Evolutionary conservation across 1,140 invertebrate genomes (phyloP).

Genomic region (Macrobrachium rosenbergii): DNA sequence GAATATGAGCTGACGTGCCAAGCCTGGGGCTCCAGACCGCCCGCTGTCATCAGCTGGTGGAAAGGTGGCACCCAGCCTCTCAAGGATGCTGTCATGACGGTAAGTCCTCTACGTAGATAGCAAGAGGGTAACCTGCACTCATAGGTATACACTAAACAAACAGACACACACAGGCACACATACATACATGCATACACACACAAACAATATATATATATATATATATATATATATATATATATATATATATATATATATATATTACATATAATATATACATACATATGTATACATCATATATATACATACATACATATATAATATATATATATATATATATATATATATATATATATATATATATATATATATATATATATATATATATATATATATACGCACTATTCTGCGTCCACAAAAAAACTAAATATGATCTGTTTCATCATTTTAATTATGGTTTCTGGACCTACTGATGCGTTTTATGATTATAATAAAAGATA

Average conservation of each 20-base stretch:
- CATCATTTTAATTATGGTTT: too few species aligned
- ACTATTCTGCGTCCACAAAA: too few species aligned
- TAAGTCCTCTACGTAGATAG: slow-evolving; percentile 8
- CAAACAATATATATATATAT: slow-evolving; percentile 41
- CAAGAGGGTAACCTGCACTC: neutral
- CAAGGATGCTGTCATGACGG: slow-evolving; percentile 61
- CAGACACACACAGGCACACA: neutral
- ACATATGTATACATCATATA: too few species aligned
- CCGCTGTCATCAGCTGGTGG: slow-evolving; percentile 84
- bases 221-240: slow-evolving; percentile 44
- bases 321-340: too few species aligned
- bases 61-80: slow-evolving; percentile 74
- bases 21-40: slow-evolving; percentile 84
- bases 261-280: too few species aligned
- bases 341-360: too few species aligned
- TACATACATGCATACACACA: neutral
- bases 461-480: too few species aligned
- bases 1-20: slow-evolving; percentile 87
- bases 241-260: slow-evolving; percentile 45
- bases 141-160: neutral
- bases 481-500: too few species aligned
- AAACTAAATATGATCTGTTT: too few species aligned
- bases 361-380: slow-evolving; percentile 45
- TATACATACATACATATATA: slow-evolving; percentile 25
- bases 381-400: slow-evolving; percentile 25